Base-by-base conservation (phyloP, 2,113 vertebrate genomes). In the Stigmatopora nigra region DNA sequence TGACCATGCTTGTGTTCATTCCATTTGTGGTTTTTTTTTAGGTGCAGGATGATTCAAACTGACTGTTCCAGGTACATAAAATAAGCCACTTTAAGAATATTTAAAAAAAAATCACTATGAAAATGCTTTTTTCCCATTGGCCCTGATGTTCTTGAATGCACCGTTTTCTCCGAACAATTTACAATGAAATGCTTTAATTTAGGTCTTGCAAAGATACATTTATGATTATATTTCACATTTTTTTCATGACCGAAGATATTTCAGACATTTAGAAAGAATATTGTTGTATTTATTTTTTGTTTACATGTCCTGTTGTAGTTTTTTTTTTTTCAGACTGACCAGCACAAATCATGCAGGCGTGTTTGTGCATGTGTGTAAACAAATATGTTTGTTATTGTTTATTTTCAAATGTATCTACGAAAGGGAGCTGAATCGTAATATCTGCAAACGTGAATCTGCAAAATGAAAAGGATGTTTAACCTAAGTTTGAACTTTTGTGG, bases 341-440 rank as follows among this genome's bases (percentile, higher is more conserved):
- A 51, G 75, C 78, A 83, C 80, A 80, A 61, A 78, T 82, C 79
- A 87, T 68, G 82, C 87, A 48, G 82, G 84, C 85, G 75, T 88
- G 73, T 83, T 79, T 78, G 69, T 69, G 67, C 61, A 41, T 41
- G 38, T 41, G 7, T 41, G 38, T 41, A 41, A 41, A 31, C 1
- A 31, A 41, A 35, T 80, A 53, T 22, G 44, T 61, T 72, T 61
- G 71, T 13, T 45, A 3, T 9, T 14, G 19, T 61, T 38, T 48
- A 14, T 47, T 47, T n/a, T 47, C n/a, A 62, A 17, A 52, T 69
- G 65, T 82, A 66, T 49, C n/a, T 31, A 65, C 55, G 73, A 48
- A 57, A 65, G 65, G 45, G 46, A 68, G 22, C 70, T 51, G 58
- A 53, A 76, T 68, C 65, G 78, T 84, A 87, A 52, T 31, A 41